phyloP scores from a whole-genome alignment of 2,888 invertebrate genomes.

The Melipona beecheii region DNA sequence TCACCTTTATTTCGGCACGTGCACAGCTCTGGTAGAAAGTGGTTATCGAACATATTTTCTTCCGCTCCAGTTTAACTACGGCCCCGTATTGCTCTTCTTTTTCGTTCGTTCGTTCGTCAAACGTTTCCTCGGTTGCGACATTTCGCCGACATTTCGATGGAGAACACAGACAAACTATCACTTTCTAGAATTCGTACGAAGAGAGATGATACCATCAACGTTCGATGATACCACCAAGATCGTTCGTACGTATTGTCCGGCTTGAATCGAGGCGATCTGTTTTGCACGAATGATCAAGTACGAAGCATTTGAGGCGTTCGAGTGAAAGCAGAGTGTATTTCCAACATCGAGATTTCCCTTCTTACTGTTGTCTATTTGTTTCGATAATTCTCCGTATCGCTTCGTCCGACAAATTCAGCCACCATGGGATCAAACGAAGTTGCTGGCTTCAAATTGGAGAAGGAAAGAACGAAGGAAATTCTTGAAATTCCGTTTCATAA shows the following conservation, averaged over 20 bases:
- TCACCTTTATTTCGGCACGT: constrained; percentile 28
- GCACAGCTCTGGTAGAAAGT: constrained; percentile 39
- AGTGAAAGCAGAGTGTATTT: constrained; percentile 62
- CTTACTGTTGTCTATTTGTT: background rate
- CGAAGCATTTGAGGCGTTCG: constrained; percentile 37
- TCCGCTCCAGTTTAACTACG: background rate
- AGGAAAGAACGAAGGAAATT: background rate
- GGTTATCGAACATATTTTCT: constrained; percentile 14
- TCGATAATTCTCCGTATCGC: background rate
- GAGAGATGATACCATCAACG: constrained; percentile 10
- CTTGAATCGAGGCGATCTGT: constrained; percentile 52
- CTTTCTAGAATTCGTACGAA: constrained; percentile 59
- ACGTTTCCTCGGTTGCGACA: background rate
- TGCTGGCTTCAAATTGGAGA: background rate
- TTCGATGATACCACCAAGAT: background rate
- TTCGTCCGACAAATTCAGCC: background rate
- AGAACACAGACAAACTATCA: constrained; percentile 47
- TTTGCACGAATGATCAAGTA: constrained; percentile 63
- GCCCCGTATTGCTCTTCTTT: background rate
- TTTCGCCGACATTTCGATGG: background rate
- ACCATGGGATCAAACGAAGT: background rate
- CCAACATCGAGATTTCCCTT: background rate
- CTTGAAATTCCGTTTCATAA: background rate
- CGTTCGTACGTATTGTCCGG: constrained; percentile 40
- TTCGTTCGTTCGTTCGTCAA: background rate